Evolutionary conservation across 64 coral and sea anemone species (phyloP), one percentile per base, ranked within the genome.

Genomic region (Actinia tenebrosa): DNA sequence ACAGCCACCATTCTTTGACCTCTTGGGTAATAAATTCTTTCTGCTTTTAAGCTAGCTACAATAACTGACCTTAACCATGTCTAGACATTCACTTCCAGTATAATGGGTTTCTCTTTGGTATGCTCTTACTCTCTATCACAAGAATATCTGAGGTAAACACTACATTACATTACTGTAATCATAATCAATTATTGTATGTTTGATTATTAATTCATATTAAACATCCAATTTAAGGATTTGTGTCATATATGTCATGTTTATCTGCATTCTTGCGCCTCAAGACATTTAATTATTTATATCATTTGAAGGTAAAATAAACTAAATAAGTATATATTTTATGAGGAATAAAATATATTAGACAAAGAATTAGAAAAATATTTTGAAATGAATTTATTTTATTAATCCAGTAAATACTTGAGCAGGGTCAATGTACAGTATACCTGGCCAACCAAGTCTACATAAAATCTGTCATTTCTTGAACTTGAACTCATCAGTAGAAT

Each of bases 61-160:
- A 8, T 27, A 25, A 75, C 10, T 75, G 45, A 78, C 85, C 88
- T 99, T 95, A 84, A 95, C 89, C 22, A 52, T 68, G 45, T 77
- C 45, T 43, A 99, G 93, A 99, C 58, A 95, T 99, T 71, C 97
- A 99, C 44, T 99, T 99, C 86, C 97, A 99, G 71, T 99, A 99
- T 82, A 99, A 99, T 89, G 97, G 97, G 13, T 99, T 99, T 47
- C 86, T 99, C 3, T 99, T 99, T 99, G 97, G 97, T 53, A 95
- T 99, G 30, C 86, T 99, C 9, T 87, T 99, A 45, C 86, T 99
- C 50, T 95, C 97, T 25, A 95, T 99, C 23, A 95, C 93, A 61
- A 95, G 91, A 64, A 78, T 99, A 84, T 95, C 93, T 58, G 88
- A 99, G 93, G 97, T 99, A 42, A 58, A 58, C 0, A 58, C 56